phyloP scores from a whole-genome alignment of 2,113 vertebrate species.

The Bungarus multicinctus region DNA sequence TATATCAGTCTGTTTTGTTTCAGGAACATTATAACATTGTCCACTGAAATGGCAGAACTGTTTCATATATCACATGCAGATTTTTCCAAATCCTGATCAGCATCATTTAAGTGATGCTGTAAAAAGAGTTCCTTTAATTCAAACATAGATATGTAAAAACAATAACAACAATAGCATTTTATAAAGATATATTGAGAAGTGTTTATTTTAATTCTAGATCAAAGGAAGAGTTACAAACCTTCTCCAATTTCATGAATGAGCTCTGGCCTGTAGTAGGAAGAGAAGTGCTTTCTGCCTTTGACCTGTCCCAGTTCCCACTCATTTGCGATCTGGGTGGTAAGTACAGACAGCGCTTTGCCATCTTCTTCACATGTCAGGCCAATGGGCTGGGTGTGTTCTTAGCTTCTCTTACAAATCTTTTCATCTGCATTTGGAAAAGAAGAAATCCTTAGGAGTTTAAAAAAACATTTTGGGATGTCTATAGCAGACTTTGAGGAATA shows the following conservation, averaged over 20 bases:
- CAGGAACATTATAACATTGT: not conserved
- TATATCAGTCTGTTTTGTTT: not conserved
- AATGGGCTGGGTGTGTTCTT: too few species aligned
- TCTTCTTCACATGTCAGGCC: too few species aligned
- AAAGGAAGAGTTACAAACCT: slow-evolving; percentile 76
- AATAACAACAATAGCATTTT: not conserved
- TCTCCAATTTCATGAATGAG: slow-evolving; percentile 83
- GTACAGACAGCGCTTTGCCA: not conserved
- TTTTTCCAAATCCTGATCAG: not conserved
- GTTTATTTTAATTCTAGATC: slow-evolving; percentile 66
- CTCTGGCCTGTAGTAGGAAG: slow-evolving; percentile 81
- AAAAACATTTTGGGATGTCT: not conserved
- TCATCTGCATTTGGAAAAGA: too few species aligned
- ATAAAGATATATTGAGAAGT: not conserved
- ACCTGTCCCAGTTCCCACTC: slow-evolving; percentile 76
- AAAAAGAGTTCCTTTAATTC: not conserved
- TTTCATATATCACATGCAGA: not conserved
- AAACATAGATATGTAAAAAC: not conserved
- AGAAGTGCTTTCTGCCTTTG: slow-evolving; percentile 78
- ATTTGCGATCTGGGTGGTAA: slow-evolving; percentile 88
- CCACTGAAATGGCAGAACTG: not conserved
- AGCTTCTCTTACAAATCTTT: too few species aligned
- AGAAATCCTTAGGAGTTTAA: not conserved
- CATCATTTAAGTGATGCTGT: not conserved
- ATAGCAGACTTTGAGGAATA: not conserved